Evolutionary conservation across 2,888 invertebrate genomes (phyloP).

Genomic region (Callyntrura guangdongensis): DNA sequence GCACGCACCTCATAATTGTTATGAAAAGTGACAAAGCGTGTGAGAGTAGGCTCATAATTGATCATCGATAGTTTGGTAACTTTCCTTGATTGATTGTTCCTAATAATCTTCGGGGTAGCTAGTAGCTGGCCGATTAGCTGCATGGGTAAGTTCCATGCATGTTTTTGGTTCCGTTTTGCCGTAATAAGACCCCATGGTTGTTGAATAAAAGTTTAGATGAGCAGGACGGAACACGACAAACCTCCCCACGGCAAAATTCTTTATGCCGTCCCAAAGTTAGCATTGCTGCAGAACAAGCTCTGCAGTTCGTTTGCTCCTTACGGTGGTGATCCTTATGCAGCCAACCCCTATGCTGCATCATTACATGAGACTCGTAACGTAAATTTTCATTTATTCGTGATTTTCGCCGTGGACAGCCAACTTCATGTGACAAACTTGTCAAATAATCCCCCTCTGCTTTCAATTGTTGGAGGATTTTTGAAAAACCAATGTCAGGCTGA

Average conservation of each 20-base stretch:
- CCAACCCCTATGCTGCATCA: not conserved
- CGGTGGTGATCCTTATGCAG: not conserved
- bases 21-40: too few species aligned
- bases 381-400: too few species aligned
- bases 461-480: not conserved
- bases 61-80: too few species aligned
- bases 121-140: too few species aligned
- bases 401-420: too few species aligned
- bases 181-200: too few species aligned
- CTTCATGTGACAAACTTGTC: not conserved
- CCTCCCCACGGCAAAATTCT: not conserved
- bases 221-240: slow-evolving; percentile 17
- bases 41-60: too few species aligned
- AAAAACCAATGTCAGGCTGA: not conserved
- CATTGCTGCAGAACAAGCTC: not conserved
- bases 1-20: too few species aligned
- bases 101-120: not conserved
- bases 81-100: not conserved
- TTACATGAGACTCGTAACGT: not conserved
- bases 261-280: not conserved
- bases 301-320: not conserved
- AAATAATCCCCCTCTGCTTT: not conserved
- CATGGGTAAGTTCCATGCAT: too few species aligned
- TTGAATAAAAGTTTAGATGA: not conserved
- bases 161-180: too few species aligned